Evolutionary conservation across 2,797 vertebrate genomes (phyloP), one percentile per base, ranked within the genome.

Genomic region (Cygnus olor): DNA sequence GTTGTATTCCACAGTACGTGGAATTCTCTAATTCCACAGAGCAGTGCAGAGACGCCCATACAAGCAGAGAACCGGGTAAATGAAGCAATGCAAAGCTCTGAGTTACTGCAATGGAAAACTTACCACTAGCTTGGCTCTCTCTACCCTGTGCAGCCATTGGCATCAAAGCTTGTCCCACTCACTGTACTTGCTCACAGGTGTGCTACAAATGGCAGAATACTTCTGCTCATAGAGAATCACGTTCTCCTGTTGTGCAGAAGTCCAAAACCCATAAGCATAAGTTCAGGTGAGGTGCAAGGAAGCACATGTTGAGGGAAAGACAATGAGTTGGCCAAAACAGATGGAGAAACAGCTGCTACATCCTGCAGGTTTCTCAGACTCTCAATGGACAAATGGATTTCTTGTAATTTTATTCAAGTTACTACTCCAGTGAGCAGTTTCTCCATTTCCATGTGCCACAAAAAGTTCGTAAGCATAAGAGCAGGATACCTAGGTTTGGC

Each of bases 231-330:
- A 38, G 19, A 42, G 11, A 71, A 25, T 61, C 40, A 2, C 42
- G 28, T 18, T 38, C 32, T 90, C 40, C 27, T n/a, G 22, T 11
- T 5, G 30, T 21, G 68, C 74, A 42, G 53, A 58, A 73, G 36
- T 19, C 57, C 64, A 16, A 10, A 57, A 27, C 6, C 63, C 38
- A 8, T 0, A 3, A 14, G 24, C 7, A 3, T 11, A 17, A 19
- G 34, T 51, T 68, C 4, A 10, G 34, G 24, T 30, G 28, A 66
- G 69, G 44, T 42, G 19, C 69, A 80, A 78, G 60, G 16, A 86
- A 80, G 32, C 16, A 24, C 20, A 7, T 5, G 20, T 9, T 27
- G 56, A 66, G 21, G 34, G 71, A 42, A 45, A 56, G 57, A n/a
- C 45, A 44, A 22, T 44, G 64, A 36, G 36, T 13, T 73, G 72